These are phyloP conservation scores for Aselliscus stoliczkanus DNA, from an alignment of 2,797 vertebrate genomes.

Conservation along the genomic window DNA sequence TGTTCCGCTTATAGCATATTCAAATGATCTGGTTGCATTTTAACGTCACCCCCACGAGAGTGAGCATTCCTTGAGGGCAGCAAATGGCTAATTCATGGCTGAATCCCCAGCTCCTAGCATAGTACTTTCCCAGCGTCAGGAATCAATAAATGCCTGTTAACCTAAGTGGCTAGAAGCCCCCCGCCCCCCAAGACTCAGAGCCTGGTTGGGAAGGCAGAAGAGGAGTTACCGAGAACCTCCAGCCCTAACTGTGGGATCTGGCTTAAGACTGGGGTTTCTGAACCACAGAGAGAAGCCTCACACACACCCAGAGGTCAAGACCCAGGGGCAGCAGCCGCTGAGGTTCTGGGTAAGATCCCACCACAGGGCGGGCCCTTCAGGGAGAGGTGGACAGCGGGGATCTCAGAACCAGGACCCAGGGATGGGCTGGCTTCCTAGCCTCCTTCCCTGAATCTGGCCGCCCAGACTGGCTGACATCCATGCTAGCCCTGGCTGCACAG, in stretches of 20 bases:
- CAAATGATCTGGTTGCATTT: too few relatives aligned
- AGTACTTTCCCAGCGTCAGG: background rate
- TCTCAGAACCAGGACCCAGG: background rate
- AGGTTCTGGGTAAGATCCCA: background rate
- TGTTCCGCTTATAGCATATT: background rate
- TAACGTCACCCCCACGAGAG: background rate
- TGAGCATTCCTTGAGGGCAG: background rate
- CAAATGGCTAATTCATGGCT: background rate
- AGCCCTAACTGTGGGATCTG: background rate
- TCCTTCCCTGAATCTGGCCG: background rate
- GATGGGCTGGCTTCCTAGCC: background rate
- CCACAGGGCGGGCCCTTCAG: background rate
- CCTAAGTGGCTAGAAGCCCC: background rate
- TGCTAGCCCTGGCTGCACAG: background rate
- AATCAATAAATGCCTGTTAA: background rate
- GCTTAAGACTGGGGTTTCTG: background rate
- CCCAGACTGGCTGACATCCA: background rate
- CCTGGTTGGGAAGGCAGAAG: background rate
- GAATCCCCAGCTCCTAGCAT: background rate
- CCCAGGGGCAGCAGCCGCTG: background rate
- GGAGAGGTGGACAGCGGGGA: background rate
- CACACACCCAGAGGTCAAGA: background rate
- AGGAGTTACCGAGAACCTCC: background rate
- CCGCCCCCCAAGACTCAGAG: background rate
- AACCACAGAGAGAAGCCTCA: background rate